A percentile compares a stretch with the other conserved stretches of the same genome.
Evolutionary conservation across 2,113 vertebrate species (phyloP).

Genomic region (Calidris pugnax): DNA sequence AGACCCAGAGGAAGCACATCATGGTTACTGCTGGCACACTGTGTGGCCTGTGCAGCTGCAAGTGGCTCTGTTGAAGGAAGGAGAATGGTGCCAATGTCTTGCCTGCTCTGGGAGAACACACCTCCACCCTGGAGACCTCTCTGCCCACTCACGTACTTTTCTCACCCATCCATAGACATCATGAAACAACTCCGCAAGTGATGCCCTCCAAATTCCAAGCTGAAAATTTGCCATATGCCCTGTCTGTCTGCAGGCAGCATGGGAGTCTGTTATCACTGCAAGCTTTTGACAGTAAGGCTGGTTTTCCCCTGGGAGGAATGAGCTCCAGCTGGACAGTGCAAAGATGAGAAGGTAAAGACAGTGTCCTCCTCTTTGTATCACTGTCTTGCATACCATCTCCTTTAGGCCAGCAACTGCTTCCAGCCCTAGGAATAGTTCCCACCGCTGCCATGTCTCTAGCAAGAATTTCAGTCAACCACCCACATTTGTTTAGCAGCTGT

Average conservation of each 20-base stretch:
- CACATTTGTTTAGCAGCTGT: not conserved
- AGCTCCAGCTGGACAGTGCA: not conserved
- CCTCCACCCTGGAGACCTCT: not conserved
- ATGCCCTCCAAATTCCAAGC: not conserved
- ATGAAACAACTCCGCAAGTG: not conserved
- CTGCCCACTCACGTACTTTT: not conserved
- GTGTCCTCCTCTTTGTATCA: not conserved
- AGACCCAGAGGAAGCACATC: not conserved
- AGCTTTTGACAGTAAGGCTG: not conserved
- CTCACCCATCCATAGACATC: not conserved
- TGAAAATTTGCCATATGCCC: not conserved
- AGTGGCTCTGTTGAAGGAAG: not conserved
- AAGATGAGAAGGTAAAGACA: not conserved
- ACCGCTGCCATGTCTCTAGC: not conserved
- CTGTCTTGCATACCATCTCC: not conserved
- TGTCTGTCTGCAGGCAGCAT: not conserved
- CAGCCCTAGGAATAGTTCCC: not conserved
- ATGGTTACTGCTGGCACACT: rapidly evolving
- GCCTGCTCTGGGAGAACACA: not conserved
- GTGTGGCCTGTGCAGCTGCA: not conserved
- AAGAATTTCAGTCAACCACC: not conserved
- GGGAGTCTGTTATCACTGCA: not conserved
- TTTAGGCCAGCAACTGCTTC: not conserved
- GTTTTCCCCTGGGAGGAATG: not conserved
- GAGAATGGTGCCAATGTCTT: rapidly evolving